phyloP scores from a whole-genome alignment of 2,113 vertebrate species.

The Haliaeetus leucogaster region DNA sequence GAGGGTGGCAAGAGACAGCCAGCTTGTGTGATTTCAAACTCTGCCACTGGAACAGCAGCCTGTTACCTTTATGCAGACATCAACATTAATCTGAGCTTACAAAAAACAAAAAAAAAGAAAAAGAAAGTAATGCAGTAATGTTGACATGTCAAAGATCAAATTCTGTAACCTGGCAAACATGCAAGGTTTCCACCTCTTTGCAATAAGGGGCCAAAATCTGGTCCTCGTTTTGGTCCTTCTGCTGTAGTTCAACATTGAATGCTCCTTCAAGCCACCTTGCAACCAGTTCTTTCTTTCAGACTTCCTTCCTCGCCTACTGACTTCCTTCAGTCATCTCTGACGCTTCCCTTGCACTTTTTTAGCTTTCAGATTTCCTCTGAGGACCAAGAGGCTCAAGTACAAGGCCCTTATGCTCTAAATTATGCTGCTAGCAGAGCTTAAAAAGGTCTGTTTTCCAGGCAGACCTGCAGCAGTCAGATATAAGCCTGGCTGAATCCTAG shows the following conservation, averaged over 20 bases:
- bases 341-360: slow-evolving; percentile 26
- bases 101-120: background rate
- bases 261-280: background rate
- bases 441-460: background rate
- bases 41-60: background rate
- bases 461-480: rapidly evolving
- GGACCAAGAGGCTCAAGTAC: background rate
- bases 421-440: background rate
- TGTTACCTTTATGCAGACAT: background rate
- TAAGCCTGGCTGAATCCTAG: background rate
- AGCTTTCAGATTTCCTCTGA: slow-evolving; percentile 22
- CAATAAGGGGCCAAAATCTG: background rate
- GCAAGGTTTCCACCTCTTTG: background rate
- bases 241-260: background rate
- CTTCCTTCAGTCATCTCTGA: slow-evolving; percentile 23
- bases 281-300: background rate
- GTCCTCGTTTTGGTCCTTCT: background rate
- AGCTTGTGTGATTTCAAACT: background rate
- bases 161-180: background rate
- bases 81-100: background rate
- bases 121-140: background rate
- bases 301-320: background rate
- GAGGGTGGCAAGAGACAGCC: background rate
- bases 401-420: background rate
- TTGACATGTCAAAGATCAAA: background rate